Evolutionary conservation across 2,888 invertebrate genomes (phyloP).

Genomic region (Matsumyia berberina): DNA sequence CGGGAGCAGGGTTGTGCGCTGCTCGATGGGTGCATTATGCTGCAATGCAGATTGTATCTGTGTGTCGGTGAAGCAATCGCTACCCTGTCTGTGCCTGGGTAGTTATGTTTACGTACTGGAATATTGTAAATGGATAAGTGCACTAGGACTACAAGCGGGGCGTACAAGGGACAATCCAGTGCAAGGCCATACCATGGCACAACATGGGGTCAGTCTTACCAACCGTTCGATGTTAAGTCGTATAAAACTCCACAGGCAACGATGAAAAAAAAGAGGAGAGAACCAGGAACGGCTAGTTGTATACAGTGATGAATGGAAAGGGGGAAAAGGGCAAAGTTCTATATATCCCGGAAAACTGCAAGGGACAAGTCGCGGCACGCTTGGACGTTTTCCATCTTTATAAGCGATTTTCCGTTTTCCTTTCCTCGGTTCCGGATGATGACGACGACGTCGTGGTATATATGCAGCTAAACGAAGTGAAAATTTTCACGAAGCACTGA

Average conservation of each 20-base stretch:
- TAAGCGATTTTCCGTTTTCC: constrained; percentile 51
- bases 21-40: constrained; percentile 62
- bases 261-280: constrained; percentile 8
- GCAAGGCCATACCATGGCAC: constrained; percentile 27
- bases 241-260: constrained; percentile 20
- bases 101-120: constrained; percentile 68
- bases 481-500: constrained; percentile 41
- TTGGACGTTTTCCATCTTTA: constrained; percentile 63
- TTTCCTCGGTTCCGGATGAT: constrained; percentile 9
- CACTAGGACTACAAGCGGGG: constrained; percentile 38
- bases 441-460: constrained; percentile 1
- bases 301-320: constrained; percentile 35
- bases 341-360: constrained; percentile 37
- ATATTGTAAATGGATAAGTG: constrained; percentile 67
- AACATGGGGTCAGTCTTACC: constrained; percentile 10
- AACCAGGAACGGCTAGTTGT: constrained; percentile 27
- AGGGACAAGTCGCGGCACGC: constrained; percentile 52
- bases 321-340: constrained; percentile 21
- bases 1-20: constrained; percentile 29
- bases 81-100: constrained; percentile 35
- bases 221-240: constrained; percentile 23
- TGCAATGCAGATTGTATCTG: constrained; percentile 67
- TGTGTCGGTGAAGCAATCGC: constrained; percentile 26
- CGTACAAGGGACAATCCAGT: constrained; percentile 33
- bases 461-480: constrained; percentile 47